Evolutionary conservation across 2,888 invertebrate genomes (phyloP).

Genomic region (Dasysyrphus tricinctus): DNA sequence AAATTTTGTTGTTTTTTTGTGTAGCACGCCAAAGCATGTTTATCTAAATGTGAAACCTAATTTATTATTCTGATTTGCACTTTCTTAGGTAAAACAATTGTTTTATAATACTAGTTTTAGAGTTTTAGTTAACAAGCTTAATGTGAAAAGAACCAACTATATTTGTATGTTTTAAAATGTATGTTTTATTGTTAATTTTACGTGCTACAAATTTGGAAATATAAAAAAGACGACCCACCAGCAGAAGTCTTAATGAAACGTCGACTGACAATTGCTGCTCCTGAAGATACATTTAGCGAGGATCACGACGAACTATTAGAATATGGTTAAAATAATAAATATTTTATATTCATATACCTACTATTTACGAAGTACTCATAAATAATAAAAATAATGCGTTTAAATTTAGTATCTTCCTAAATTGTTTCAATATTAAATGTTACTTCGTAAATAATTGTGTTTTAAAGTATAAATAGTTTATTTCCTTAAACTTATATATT

Average conservation of each 20-base stretch:
- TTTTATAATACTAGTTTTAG: constrained; percentile 31
- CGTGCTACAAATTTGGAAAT: constrained; percentile 27
- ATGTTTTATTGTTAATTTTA: constrained; percentile 52
- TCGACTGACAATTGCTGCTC: constrained; percentile 81
- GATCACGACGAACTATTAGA: constrained; percentile 78
- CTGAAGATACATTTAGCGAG: constrained; percentile 80
- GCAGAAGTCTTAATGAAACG: constrained; percentile 79
- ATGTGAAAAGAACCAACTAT: neutral
- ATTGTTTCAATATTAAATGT: constrained; percentile 38
- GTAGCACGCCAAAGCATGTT: constrained; percentile 67
- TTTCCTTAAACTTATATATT: constrained; percentile 18
- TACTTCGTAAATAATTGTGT: constrained; percentile 69
- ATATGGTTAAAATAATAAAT: constrained; percentile 79
- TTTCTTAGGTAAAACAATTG: constrained; percentile 60
- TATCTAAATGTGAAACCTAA: constrained; percentile 27
- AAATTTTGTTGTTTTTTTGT: constrained; percentile 37
- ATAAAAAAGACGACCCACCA: constrained; percentile 71
- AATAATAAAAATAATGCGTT: neutral
- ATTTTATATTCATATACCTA: neutral
- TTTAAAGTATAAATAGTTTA: neutral
- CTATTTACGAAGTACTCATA: constrained; percentile 68
- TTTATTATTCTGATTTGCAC: constrained; percentile 65
- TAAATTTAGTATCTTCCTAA: constrained; percentile 6
- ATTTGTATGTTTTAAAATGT: constrained; percentile 35
- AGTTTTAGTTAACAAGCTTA: constrained; percentile 31